Conservation (phyloP, 2,888 invertebrate genomes). For the Alsophila aescularia region DNA sequence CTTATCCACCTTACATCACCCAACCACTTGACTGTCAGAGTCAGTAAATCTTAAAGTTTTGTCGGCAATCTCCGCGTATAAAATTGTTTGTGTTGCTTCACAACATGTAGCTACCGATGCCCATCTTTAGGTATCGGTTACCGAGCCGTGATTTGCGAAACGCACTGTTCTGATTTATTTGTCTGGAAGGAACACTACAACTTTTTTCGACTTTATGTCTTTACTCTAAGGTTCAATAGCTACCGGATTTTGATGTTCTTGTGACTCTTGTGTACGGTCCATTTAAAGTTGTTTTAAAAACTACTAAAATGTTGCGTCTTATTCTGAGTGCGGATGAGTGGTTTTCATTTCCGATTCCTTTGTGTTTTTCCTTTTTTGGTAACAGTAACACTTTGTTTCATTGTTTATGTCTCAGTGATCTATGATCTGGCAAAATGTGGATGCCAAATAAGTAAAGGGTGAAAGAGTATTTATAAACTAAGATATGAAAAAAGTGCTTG, state of each 20-base stretch:
- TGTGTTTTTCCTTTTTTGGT: conserved; percentile 33
- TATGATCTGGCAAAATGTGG: not conserved
- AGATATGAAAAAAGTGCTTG: too few relatives aligned
- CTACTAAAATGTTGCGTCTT: conserved; percentile 33
- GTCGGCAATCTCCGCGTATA: conserved; percentile 66
- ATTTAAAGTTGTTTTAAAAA: conserved; percentile 27
- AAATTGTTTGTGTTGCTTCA: conserved; percentile 68
- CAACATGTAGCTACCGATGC: conserved; percentile 63
- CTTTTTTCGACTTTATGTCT: conserved; percentile 21
- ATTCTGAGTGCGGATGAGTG: conserved; percentile 33
- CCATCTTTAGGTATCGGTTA: conserved; percentile 56
- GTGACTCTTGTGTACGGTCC: conserved; percentile 17
- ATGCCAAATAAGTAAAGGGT: not conserved
- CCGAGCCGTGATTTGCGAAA: conserved; percentile 66
- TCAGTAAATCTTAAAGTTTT: conserved; percentile 76
- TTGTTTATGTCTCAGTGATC: conserved; percentile 7
- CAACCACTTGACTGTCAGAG: conserved; percentile 47
- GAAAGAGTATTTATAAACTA: too few relatives aligned
- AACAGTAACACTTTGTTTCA: conserved; percentile 23
- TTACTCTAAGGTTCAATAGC: conserved; percentile 10
- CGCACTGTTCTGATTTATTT: conserved; percentile 70
- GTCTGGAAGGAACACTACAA: conserved; percentile 50
- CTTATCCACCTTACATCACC: conserved; percentile 22
- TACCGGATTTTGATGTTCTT: not conserved
- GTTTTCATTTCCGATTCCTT: conserved; percentile 33